Percentiles rank a stretch among this genome's conserved stretches.
Evolutionary conservation across 1,140 invertebrate genomes (phyloP).

Genomic region (Zophobas morio): DNA sequence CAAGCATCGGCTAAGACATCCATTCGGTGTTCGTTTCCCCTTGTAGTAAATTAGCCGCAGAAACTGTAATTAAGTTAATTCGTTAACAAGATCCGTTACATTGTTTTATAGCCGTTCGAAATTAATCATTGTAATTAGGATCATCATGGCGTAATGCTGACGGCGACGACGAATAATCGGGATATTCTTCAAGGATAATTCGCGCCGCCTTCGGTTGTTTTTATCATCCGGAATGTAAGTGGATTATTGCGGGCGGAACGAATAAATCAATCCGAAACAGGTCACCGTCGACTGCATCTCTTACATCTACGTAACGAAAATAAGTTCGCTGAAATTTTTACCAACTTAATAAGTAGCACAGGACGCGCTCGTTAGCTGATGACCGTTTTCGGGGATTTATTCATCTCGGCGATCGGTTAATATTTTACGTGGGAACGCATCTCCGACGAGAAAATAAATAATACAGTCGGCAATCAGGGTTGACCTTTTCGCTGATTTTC

Average conservation of each 20-base stretch:
- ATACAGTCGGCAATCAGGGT: constrained; percentile 42
- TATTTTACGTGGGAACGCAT: constrained; percentile 28
- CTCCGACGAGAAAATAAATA: constrained; percentile 41
- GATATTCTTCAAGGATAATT: constrained; percentile 34
- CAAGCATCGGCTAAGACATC: constrained; percentile 31
- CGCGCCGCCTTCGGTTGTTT: not conserved
- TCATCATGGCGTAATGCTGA: constrained; percentile 30
- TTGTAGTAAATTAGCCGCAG: constrained; percentile 50
- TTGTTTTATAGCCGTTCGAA: constrained; percentile 47
- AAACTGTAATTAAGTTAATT: constrained; percentile 53
- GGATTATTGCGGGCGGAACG: constrained; percentile 7
- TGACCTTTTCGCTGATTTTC: constrained; percentile 44
- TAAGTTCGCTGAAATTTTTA: not conserved
- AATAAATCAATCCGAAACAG: constrained; percentile 24
- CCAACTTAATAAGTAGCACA: no score
- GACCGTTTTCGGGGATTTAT: constrained; percentile 18
- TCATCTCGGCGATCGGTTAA: constrained; percentile 7
- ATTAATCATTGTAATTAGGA: constrained; percentile 52
- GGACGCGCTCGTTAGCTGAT: constrained; percentile 4
- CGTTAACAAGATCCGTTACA: constrained; percentile 53
- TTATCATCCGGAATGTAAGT: constrained; percentile 6
- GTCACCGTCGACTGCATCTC: constrained; percentile 28
- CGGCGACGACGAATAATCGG: constrained; percentile 19
- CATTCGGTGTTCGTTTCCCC: constrained; percentile 39
- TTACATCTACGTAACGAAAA: constrained; percentile 2